A percentile compares a stretch with the other conserved stretches of the same genome.
phyloP scores from a whole-genome alignment of 2,888 invertebrate genomes.

The Helicoverpa assulta region DNA sequence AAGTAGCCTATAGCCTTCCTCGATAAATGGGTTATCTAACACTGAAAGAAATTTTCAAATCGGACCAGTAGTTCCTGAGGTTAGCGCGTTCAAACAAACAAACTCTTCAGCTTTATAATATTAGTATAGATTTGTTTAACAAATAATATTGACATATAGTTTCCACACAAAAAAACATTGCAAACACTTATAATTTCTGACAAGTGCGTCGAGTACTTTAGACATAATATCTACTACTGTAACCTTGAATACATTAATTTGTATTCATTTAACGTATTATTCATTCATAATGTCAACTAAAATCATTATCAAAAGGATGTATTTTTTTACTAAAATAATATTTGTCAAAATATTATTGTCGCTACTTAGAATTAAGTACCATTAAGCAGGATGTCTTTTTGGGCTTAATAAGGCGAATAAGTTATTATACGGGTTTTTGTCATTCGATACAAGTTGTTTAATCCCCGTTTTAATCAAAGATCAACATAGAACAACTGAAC shows the following conservation, averaged over 20 bases:
- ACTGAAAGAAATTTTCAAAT: too few relatives aligned
- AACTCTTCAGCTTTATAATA: too few relatives aligned
- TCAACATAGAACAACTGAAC: too few relatives aligned
- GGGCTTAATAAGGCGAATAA: neutral
- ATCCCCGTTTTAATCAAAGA: too few relatives aligned
- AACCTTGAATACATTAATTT: constrained; percentile 37
- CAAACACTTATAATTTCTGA: constrained; percentile 42
- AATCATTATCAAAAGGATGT: constrained; percentile 34
- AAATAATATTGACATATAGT: constrained; percentile 10
- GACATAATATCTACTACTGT: constrained; percentile 37
- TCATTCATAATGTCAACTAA: constrained; percentile 39
- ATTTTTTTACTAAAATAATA: constrained; percentile 6
- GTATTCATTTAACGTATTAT: constrained; percentile 34
- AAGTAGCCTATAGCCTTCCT: too few relatives aligned
- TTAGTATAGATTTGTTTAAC: constrained; percentile 36
- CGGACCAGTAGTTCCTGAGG: too few relatives aligned
- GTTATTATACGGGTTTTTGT: too few relatives aligned
- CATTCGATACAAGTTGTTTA: too few relatives aligned
- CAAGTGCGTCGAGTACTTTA: constrained; percentile 35
- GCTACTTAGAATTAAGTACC: neutral
- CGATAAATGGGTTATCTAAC: too few relatives aligned
- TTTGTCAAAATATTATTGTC: neutral
- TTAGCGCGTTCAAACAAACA: too few relatives aligned
- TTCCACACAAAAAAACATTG: constrained; percentile 30
- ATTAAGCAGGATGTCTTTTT: neutral